Evolutionary conservation across 2,113 vertebrate genomes (phyloP).

Genomic region (Caretta caretta): DNA sequence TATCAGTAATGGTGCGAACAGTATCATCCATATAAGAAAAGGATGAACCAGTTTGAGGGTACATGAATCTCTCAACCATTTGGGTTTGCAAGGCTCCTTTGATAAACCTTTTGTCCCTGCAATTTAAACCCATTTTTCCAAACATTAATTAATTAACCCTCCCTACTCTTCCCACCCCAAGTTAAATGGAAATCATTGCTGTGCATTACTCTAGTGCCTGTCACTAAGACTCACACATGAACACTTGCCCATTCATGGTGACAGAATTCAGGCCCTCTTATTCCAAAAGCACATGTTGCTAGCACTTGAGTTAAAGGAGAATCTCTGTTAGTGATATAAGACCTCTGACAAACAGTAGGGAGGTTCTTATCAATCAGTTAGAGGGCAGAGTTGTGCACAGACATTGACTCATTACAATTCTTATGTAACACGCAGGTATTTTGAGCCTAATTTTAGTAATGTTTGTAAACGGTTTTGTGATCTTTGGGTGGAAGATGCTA

Average conservation of each 20-base stretch:
- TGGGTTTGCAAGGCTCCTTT: background rate
- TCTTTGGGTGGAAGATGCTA: background rate
- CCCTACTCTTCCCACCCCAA: background rate
- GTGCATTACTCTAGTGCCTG: background rate
- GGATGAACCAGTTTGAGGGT: background rate
- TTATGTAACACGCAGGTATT: background rate
- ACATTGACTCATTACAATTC: rapidly evolving
- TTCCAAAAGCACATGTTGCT: background rate
- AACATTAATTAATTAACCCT: background rate
- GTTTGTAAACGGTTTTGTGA: background rate
- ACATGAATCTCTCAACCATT: background rate
- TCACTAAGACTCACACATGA: background rate
- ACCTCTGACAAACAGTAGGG: background rate
- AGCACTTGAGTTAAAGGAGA: background rate
- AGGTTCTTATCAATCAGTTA: background rate
- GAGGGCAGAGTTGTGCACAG: background rate
- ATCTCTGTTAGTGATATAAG: rapidly evolving
- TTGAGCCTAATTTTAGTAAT: background rate
- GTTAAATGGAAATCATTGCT: background rate
- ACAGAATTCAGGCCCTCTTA: background rate
- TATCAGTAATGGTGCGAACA: slow-evolving; percentile 53
- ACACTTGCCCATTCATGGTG: rapidly evolving
- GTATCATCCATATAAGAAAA: slow-evolving; percentile 32
- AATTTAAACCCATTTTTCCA: background rate
- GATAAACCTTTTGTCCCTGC: background rate